Percentiles rank a stretch among this genome's conserved stretches.
These are phyloP conservation scores for Agelastica alni DNA, from an alignment of 2,888 invertebrate genomes.

Conservation along the genomic window DNA sequence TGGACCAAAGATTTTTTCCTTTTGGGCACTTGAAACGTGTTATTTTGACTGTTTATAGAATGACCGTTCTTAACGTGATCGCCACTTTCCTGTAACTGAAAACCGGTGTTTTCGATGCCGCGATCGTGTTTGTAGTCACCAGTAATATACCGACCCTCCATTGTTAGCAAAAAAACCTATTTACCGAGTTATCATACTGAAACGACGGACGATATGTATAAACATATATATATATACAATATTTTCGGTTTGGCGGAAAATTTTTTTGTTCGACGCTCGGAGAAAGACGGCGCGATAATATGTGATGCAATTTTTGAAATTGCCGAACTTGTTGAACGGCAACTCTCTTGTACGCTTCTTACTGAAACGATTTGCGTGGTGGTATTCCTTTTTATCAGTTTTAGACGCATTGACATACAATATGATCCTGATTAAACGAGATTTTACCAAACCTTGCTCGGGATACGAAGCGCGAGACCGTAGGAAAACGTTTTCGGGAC, in stretches of 20 bases:
- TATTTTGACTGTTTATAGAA: slow-evolving; percentile 3
- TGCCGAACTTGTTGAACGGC: neutral
- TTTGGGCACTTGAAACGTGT: slow-evolving; percentile 35
- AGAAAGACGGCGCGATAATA: neutral
- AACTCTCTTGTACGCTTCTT: slow-evolving; percentile 17
- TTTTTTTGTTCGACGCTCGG: neutral
- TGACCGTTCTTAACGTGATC: slow-evolving; percentile 20
- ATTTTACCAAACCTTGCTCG: slow-evolving; percentile 21
- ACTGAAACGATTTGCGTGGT: slow-evolving; percentile 15
- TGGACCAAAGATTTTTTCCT: slow-evolving; percentile 67
- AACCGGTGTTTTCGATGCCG: slow-evolving; percentile 46
- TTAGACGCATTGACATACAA: slow-evolving; percentile 4
- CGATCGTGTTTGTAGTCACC: slow-evolving; percentile 19
- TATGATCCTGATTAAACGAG: slow-evolving; percentile 25
- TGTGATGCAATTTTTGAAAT: slow-evolving; percentile 3
- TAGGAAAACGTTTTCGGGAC: too few species aligned
- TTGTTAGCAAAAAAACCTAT: slow-evolving; percentile 20
- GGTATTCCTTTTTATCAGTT: slow-evolving; percentile 10
- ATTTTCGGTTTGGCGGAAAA: slow-evolving; percentile 3
- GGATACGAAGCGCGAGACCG: neutral
- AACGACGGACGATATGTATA: neutral
- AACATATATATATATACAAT: neutral
- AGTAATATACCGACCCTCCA: slow-evolving; percentile 42
- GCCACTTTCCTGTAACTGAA: slow-evolving; percentile 49
- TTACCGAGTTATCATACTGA: slow-evolving; percentile 9